These are phyloP conservation scores for Pseudomyrmex cubaensis DNA, from an alignment of 1,140 invertebrate species.

Conservation along the genomic window DNA sequence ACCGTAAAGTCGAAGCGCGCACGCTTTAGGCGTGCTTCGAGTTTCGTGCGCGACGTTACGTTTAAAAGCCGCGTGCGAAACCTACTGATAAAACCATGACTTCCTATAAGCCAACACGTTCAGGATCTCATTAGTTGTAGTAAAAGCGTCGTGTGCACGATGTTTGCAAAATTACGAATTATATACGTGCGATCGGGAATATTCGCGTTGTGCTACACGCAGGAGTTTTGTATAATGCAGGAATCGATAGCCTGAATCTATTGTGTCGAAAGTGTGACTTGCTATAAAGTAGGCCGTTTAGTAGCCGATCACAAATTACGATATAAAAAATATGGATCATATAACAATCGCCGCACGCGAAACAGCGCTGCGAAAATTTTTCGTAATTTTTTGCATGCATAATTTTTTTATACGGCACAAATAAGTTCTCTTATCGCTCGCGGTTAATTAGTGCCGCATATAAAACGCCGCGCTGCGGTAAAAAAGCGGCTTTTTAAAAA, in stretches of 20 bases:
- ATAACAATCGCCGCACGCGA: neutral
- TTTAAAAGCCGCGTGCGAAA: conserved; percentile 21
- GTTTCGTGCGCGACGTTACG: conserved; percentile 44
- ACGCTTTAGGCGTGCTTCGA: conserved; percentile 31
- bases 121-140: neutral
- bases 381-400: conserved; percentile 6
- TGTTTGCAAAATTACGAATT: conserved; percentile 8
- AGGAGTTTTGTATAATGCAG: conserved; percentile 16
- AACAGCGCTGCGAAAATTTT: neutral
- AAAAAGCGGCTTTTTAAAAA: neutral
- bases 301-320: conserved; percentile 31
- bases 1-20: conserved; percentile 17
- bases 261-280: conserved; percentile 23
- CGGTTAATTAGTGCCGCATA: neutral
- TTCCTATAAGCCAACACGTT: neutral
- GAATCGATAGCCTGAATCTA: conserved; percentile 41
- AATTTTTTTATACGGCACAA: neutral
- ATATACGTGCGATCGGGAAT: neutral
- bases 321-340: conserved; percentile 24
- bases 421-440: conserved; percentile 19
- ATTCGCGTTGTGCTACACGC: neutral
- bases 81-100: conserved; percentile 31
- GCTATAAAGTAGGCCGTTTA: conserved; percentile 25
- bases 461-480: neutral
- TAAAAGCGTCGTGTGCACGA: neutral